Evolutionary conservation across 2,797 vertebrate species (phyloP), one percentile per base, ranked within the genome.

Genomic region (Mus minutoides): DNA sequence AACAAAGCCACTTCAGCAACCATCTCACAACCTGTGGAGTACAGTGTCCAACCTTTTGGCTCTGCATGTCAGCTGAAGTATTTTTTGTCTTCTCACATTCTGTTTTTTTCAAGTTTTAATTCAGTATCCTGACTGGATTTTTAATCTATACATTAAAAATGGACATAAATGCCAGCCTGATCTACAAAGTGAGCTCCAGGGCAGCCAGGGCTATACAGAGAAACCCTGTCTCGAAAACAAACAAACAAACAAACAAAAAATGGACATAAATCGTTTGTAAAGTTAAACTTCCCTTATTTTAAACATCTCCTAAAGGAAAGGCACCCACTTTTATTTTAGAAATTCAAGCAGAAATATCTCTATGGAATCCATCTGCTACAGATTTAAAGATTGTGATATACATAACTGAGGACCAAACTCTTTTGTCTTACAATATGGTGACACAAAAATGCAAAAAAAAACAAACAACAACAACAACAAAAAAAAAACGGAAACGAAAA

Each of bases 291-390:
- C 40, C 22, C 16, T 69, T 84, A 96, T 56, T 90, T 56, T 77
- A 85, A 92, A 62, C 60, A 92, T 76, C 92, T 88, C 75, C 88
- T 86, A 93, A 95, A 62, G 58, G 31, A 91, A 95, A 95, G 14
- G 3, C 43, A 93, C 12, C 56, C 13, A 90, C 34, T 83, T 96
- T 94, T 89, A 96, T 89, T 93, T 94, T 84, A 94, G 58, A 85
- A 94, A 87, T 91, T 76, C 21, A 90, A 92, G 40, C 60, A 21
- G 52, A 88, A 75, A 34, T 58, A 73, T 88, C 52, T 96, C 46
- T 96, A 40, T 37, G 75, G 85, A 91, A 67, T 91, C 64, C 78
- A 93, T 91, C 43, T 93, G 37, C 46, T 58, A n/a, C 3, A n/a
- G 54, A 94, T 54, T 67, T 77, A 93, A 94, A 93, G 54, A 52